phyloP scores from a whole-genome alignment of 92 coral and sea anemone genomes.

The Epizoanthus stellaris region DNA sequence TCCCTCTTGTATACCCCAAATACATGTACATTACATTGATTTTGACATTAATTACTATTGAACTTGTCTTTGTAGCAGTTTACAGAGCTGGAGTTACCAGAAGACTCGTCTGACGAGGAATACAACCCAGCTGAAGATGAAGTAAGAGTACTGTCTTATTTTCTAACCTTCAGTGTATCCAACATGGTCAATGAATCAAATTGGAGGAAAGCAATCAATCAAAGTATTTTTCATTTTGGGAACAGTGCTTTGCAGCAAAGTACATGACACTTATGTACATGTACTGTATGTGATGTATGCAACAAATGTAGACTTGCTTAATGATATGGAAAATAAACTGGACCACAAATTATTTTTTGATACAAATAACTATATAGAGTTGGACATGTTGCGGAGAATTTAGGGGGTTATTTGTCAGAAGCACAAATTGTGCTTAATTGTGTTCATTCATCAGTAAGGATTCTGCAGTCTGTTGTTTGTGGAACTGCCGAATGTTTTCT shows the following conservation, averaged over 20 bases:
- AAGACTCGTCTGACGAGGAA: slow-evolving; percentile 95
- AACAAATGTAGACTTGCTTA: too few relatives aligned
- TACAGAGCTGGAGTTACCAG: slow-evolving; percentile 88
- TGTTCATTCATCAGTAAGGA: too few relatives aligned
- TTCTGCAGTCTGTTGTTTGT: neutral
- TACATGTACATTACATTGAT: neutral
- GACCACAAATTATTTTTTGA: neutral
- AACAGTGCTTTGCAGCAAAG: too few relatives aligned
- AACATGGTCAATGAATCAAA: neutral
- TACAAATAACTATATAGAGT: neutral
- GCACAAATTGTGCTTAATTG: too few relatives aligned
- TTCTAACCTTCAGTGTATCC: neutral
- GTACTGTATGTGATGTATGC: too few relatives aligned
- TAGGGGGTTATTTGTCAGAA: too few relatives aligned
- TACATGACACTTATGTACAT: too few relatives aligned
- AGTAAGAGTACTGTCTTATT: slow-evolving; percentile 42
- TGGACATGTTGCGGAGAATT: neutral
- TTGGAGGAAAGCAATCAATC: neutral
- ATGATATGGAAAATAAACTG: neutral
- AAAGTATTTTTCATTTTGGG: too few relatives aligned
- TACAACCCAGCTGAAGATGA: slow-evolving; percentile 86
- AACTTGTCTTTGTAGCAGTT: slow-evolving; percentile 45
- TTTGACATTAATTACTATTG: slow-evolving; percentile 28
- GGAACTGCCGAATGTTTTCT: neutral
- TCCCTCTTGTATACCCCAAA: too few relatives aligned